These are phyloP conservation scores for Mimas tiliae DNA, from an alignment of 2,888 invertebrate species.

Conservation along the genomic window DNA sequence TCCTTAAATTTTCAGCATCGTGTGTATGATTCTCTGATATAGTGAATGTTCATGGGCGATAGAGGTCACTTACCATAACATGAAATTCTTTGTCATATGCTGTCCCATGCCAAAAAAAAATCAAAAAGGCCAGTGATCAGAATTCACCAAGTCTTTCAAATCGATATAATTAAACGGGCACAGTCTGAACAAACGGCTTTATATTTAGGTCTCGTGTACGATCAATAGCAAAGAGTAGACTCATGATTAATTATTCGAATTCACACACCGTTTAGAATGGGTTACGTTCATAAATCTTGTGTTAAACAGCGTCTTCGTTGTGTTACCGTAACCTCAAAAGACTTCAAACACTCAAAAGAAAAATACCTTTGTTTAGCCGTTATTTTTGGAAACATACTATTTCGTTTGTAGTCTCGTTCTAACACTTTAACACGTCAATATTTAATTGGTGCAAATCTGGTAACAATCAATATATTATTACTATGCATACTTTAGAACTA, in stretches of 20 bases:
- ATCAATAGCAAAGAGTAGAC: slow-evolving; percentile 12
- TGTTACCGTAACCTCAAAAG: background rate
- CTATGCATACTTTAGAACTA: background rate
- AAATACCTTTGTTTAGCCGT: background rate
- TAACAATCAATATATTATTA: background rate
- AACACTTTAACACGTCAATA: background rate
- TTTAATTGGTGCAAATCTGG: background rate
- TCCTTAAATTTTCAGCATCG: too few species aligned
- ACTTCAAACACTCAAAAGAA: background rate
- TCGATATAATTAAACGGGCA: too few species aligned
- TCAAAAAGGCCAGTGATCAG: too few species aligned
- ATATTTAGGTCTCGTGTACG: background rate
- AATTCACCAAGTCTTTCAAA: background rate
- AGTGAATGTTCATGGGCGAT: too few species aligned
- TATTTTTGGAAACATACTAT: background rate
- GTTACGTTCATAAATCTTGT: background rate
- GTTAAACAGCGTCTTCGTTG: background rate
- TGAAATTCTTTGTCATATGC: too few species aligned
- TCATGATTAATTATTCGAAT: slow-evolving; percentile 17
- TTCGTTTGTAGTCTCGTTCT: background rate
- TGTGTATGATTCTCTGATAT: too few species aligned
- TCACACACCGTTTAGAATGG: background rate
- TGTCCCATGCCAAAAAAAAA: too few species aligned
- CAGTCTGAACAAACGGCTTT: too few species aligned
- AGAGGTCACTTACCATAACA: too few species aligned